These are phyloP conservation scores for Drosophila fungiperda DNA, from an alignment of 2,888 invertebrate species.

Conservation along the genomic window DNA sequence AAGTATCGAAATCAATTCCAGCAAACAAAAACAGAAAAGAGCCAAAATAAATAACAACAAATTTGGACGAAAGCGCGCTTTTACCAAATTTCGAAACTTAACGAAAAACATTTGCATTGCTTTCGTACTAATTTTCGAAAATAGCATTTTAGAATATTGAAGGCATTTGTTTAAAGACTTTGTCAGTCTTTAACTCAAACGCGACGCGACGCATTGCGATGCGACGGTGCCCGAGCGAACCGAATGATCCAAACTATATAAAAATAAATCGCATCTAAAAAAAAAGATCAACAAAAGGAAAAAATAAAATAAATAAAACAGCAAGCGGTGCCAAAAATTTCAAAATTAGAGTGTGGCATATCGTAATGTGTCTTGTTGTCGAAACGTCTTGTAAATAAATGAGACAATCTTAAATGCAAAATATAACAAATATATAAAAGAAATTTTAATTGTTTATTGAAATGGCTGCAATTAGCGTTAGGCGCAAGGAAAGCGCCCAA, in stretches of 20 bases:
- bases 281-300: slow-evolving; percentile 15
- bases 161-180: slow-evolving; percentile 54
- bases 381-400: slow-evolving; percentile 61
- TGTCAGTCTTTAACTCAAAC: slow-evolving; percentile 64
- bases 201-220: slow-evolving; percentile 67
- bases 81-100: slow-evolving; percentile 66
- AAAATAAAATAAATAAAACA: slow-evolving; percentile 29
- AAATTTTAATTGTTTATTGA: not conserved
- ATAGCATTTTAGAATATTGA: slow-evolving; percentile 60
- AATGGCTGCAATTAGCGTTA: slow-evolving; percentile 51
- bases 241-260: slow-evolving; percentile 46
- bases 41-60: slow-evolving; percentile 36
- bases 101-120: slow-evolving; percentile 42
- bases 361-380: slow-evolving; percentile 42
- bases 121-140: slow-evolving; percentile 64
- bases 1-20: slow-evolving; percentile 29
- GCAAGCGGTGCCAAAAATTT: slow-evolving; percentile 73
- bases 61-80: slow-evolving; percentile 23
- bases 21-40: slow-evolving; percentile 9
- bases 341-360: slow-evolving; percentile 77
- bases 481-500: slow-evolving; percentile 58
- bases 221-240: slow-evolving; percentile 45
- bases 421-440: not conserved
- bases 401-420: slow-evolving; percentile 19
- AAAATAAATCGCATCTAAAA: slow-evolving; percentile 52